A percentile compares a stretch with the other conserved stretches of the same genome.
Evolutionary conservation across 2,797 vertebrate species (phyloP).

Genomic region (Chiloscyllium punctatum): DNA sequence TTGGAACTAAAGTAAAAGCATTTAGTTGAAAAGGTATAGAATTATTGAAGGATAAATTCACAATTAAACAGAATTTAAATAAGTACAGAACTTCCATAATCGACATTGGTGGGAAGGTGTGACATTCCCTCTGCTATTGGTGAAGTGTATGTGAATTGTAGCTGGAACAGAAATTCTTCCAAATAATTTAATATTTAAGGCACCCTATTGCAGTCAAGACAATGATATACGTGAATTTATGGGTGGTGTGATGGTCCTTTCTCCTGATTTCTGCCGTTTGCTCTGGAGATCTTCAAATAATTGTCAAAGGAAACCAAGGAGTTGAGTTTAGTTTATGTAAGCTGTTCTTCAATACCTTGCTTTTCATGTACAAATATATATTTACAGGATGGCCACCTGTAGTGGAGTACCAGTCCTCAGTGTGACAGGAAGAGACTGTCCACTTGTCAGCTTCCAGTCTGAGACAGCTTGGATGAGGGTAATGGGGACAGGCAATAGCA

Average conservation of each 20-base stretch:
- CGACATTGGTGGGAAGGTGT: background rate
- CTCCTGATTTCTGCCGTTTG: no score
- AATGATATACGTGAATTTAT: background rate
- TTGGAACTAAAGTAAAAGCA: background rate
- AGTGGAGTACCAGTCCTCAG: background rate
- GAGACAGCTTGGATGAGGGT: background rate
- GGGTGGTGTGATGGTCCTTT: background rate
- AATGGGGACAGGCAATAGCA: background rate
- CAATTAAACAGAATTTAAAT: background rate
- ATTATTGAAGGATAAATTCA: background rate
- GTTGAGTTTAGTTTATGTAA: no score
- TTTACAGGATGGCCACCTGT: no score
- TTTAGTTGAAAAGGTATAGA: background rate
- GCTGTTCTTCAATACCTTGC: no score
- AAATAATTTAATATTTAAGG: background rate
- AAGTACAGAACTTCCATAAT: background rate
- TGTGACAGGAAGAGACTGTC: background rate
- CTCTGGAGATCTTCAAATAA: no score
- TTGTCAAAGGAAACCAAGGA: no score
- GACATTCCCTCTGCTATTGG: background rate
- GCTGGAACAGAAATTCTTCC: background rate
- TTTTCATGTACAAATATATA: no score
- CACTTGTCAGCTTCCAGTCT: background rate
- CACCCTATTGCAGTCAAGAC: background rate
- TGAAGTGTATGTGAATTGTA: background rate